These are phyloP conservation scores for Cynopterus brachyotis DNA, from an alignment of 2,113 vertebrate species.

Conservation along the genomic window DNA sequence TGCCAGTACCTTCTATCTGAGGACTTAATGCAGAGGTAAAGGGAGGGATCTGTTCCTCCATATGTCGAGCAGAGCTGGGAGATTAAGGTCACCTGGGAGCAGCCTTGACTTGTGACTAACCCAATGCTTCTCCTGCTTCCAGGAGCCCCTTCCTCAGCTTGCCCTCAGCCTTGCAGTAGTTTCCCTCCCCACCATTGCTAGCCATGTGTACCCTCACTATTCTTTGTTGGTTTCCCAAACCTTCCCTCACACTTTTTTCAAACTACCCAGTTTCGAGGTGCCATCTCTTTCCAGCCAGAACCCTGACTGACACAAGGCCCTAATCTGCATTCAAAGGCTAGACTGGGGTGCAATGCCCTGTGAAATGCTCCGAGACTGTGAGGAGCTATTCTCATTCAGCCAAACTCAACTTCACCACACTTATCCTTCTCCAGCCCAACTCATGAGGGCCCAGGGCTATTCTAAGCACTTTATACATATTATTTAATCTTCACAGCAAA, in stretches of 20 bases:
- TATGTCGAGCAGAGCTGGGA: not conserved
- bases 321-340: not conserved
- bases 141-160: not conserved
- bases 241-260: not conserved
- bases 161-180: not conserved
- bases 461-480: not conserved
- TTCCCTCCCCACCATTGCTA: not conserved
- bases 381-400: not conserved
- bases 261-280: not conserved
- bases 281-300: not conserved
- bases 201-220: not conserved
- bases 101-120: not conserved
- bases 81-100: not conserved
- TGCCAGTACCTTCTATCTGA: not conserved
- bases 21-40: not conserved
- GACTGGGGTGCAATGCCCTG: not conserved
- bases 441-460: not conserved
- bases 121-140: not conserved
- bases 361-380: not conserved
- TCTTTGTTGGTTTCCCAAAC: not conserved
- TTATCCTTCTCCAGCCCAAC: not conserved
- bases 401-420: not conserved
- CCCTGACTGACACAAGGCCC: not conserved
- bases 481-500: not conserved
- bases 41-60: too few species aligned